Percentiles rank a stretch among this genome's conserved stretches.
These are phyloP conservation scores for Microctonus hyperodae DNA, from an alignment of 2,888 invertebrate genomes.

Conservation along the genomic window DNA sequence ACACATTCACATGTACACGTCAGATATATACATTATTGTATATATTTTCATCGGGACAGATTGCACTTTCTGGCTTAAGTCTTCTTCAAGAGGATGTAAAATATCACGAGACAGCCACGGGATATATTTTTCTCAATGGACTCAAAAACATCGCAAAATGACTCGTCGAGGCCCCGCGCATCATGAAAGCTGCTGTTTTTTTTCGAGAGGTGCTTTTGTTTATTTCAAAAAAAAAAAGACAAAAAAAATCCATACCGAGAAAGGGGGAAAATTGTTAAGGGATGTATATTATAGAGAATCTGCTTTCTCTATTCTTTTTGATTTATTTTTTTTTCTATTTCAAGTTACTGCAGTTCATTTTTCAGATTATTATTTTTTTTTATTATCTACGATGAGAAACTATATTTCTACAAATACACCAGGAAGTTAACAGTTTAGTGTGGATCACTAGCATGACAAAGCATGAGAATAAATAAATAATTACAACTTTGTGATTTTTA, in stretches of 20 bases:
- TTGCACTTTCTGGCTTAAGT: constrained; percentile 42
- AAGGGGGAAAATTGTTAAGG: background rate
- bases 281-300: background rate
- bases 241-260: background rate
- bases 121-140: constrained; percentile 26
- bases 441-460: constrained; percentile 1
- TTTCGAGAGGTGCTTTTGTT: background rate
- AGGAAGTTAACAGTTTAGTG: background rate
- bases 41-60: constrained; percentile 41
- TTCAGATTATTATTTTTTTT: background rate
- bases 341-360: background rate
- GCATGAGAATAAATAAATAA: constrained; percentile 2
- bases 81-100: constrained; percentile 40
- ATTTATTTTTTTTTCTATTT: background rate
- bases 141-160: constrained; percentile 23
- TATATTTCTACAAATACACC: background rate
- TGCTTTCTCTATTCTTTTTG: background rate
- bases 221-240: background rate
- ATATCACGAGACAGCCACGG: constrained; percentile 3
- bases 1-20: constrained; percentile 6
- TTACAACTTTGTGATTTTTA: background rate
- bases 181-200: constrained; percentile 20
- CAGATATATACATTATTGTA: constrained; percentile 6
- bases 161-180: constrained; percentile 1
- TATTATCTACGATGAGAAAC: background rate